Base-by-base conservation (phyloP, 2,113 vertebrate genomes). In the Semnopithecus entellus region DNA sequence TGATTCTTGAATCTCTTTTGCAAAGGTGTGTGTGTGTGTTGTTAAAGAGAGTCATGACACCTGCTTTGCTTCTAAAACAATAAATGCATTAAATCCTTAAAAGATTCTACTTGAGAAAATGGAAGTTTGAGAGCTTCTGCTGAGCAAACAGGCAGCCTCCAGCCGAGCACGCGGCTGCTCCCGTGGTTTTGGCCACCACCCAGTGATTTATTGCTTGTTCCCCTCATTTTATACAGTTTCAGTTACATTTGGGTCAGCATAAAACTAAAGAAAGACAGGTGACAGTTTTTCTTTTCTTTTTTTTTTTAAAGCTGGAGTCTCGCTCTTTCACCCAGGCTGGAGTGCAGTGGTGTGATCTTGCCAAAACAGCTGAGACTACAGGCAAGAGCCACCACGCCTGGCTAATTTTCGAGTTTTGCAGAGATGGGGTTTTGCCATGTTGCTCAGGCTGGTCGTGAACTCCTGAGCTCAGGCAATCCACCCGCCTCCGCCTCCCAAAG, bases 101-200 rank as follows among this genome's bases (percentile, higher is more conserved):
- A 43, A 17, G 27, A 16, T 50, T 64, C 52, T n/a, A 20, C 43
- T 8, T 40, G 88, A 66, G 35, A 38, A 50, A 73, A 43, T 0
- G 30, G n/a, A 70, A 40, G 68, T 5, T 12, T 45, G 52, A 57
- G 57, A 52, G 86, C 14, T 11, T 14, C 25, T 57, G 40, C 18
- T 11, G 8, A 30, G 35, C 79, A 48, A 66, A n/a, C 48, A 50
- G 48, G 59, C 38, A 80, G 40, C n/a, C n/a, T 22, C 3, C 38
- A n/a, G 4, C 30, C 5, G 25, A 12, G 5, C 10, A 0, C 23
- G 16, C 0, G 16, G 20, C 35, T 4, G 82, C 35, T 32, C 3
- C 5, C 2, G 75, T 5, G 27, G 43, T 32, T n/a, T 5, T 12
- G 90, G 72, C 50, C 35, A 11, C 6, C 38, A 8, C 3, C 55